Percentiles rank a stretch among this genome's conserved stretches.
These are phyloP conservation scores for Eurytoma adleriae DNA, from an alignment of 2,888 invertebrate species.

Conservation along the genomic window DNA sequence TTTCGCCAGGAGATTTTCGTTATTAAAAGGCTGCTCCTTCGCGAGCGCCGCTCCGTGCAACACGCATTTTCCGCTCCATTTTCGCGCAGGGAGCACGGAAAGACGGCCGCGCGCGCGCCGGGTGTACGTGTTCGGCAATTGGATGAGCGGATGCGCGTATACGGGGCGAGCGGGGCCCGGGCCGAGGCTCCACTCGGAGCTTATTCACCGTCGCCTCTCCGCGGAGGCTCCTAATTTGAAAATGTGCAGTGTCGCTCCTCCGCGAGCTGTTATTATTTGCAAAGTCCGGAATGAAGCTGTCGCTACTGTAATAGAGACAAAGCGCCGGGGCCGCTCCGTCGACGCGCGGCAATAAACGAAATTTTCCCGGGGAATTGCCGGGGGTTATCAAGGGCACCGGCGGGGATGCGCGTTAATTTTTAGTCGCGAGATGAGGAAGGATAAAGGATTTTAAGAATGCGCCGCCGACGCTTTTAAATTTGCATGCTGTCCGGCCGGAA, in stretches of 20 bases:
- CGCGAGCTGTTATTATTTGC: conserved; percentile 54
- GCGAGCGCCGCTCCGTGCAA: not conserved
- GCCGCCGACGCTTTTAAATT: too few relatives aligned
- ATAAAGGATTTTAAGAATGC: conserved; percentile 30
- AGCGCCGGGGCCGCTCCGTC: conserved; percentile 30
- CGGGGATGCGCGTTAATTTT: conserved; percentile 20
- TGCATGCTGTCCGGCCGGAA: too few relatives aligned
- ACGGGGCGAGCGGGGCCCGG: not conserved
- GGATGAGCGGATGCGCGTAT: not conserved
- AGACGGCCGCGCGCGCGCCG: not conserved
- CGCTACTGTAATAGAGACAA: conserved; percentile 49
- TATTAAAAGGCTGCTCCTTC: not conserved
- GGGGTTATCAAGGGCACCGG: conserved; percentile 31
- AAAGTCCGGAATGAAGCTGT: conserved; percentile 11
- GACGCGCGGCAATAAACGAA: conserved; percentile 50
- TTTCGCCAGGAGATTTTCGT: too few relatives aligned
- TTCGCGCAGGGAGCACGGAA: not conserved
- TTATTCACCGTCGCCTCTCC: conserved; percentile 18
- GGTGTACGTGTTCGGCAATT: not conserved
- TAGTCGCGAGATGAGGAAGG: conserved; percentile 41
- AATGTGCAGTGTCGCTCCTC: conserved; percentile 35
- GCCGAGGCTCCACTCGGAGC: conserved; percentile 6
- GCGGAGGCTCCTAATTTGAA: conserved; percentile 47
- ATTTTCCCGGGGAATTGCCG: conserved; percentile 45
- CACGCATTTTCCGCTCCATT: not conserved